A percentile compares a stretch with the other conserved stretches of the same genome.
Conservation (phyloP, 2,888 invertebrate genomes). For the Drosophila percnosoma region DNA sequence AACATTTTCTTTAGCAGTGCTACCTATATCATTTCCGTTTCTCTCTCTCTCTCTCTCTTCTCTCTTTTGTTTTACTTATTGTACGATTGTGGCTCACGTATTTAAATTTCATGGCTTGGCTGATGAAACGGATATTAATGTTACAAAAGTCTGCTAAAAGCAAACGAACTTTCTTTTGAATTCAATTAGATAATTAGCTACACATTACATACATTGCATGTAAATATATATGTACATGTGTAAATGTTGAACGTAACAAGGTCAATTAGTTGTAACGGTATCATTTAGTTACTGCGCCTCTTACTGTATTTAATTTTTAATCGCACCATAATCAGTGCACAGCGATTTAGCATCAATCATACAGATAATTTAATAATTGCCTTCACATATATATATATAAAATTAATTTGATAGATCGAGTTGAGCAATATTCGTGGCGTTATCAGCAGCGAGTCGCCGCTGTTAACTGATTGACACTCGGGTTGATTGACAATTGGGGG, state of each 20-base stretch:
- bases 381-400: not conserved
- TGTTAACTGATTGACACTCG: slow-evolving; percentile 58
- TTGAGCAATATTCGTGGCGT: slow-evolving; percentile 22
- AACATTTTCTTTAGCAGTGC: not conserved
- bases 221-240: not conserved
- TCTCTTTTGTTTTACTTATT: not conserved
- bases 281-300: slow-evolving; percentile 49
- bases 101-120: slow-evolving; percentile 21
- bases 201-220: not conserved
- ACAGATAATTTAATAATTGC: slow-evolving; percentile 12
- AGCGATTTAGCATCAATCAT: slow-evolving; percentile 27
- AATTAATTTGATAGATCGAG: slow-evolving; percentile 34
- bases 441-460: slow-evolving; percentile 57
- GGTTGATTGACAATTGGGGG: slow-evolving; percentile 32
- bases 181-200: slow-evolving; percentile 13
- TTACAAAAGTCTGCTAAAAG: slow-evolving; percentile 18
- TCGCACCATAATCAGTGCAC: slow-evolving; percentile 50
- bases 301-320: slow-evolving; percentile 35
- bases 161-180: slow-evolving; percentile 26
- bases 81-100: not conserved
- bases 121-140: slow-evolving; percentile 53
- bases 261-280: slow-evolving; percentile 37
- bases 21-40: not conserved
- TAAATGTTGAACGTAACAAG: slow-evolving; percentile 24
- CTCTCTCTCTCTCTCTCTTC: not conserved